phyloP scores from a whole-genome alignment of 2,113 vertebrate genomes.

The Poecile atricapillus region DNA sequence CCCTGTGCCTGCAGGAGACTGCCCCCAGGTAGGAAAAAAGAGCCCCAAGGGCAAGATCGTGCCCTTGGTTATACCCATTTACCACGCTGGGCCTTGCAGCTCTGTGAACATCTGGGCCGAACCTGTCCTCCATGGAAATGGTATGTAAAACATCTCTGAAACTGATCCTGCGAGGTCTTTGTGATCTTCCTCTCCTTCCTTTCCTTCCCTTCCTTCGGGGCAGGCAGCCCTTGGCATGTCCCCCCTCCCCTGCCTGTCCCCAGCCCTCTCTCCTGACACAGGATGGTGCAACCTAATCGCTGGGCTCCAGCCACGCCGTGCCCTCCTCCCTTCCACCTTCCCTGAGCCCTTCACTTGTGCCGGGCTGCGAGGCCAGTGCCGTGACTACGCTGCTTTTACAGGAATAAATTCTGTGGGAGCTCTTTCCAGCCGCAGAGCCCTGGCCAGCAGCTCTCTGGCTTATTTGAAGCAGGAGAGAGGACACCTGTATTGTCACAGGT shows the following conservation, averaged over 20 bases:
- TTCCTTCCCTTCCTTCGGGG: neutral
- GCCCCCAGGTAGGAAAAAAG: neutral
- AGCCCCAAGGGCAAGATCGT: too few species aligned
- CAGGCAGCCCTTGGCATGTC: too few species aligned
- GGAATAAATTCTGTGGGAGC: neutral
- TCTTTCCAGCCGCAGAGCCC: neutral
- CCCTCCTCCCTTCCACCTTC: neutral
- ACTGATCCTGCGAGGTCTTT: fast-evolving
- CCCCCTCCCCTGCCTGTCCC: neutral
- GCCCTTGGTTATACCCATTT: neutral
- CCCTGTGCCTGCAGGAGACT: neutral
- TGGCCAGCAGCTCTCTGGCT: neutral
- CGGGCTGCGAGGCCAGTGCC: neutral
- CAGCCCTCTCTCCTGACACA: fast-evolving
- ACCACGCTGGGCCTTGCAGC: neutral
- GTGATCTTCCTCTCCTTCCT: neutral
- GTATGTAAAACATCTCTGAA: neutral
- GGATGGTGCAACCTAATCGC: neutral
- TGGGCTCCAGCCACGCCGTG: fast-evolving
- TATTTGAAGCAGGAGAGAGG: neutral
- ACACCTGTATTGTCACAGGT: neutral
- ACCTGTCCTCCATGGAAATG: neutral
- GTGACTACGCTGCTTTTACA: fast-evolving
- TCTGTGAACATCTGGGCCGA: neutral
- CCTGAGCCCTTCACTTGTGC: neutral